Base-by-base conservation (phyloP, 2,888 invertebrate species). In the Camponotus fellah region DNA sequence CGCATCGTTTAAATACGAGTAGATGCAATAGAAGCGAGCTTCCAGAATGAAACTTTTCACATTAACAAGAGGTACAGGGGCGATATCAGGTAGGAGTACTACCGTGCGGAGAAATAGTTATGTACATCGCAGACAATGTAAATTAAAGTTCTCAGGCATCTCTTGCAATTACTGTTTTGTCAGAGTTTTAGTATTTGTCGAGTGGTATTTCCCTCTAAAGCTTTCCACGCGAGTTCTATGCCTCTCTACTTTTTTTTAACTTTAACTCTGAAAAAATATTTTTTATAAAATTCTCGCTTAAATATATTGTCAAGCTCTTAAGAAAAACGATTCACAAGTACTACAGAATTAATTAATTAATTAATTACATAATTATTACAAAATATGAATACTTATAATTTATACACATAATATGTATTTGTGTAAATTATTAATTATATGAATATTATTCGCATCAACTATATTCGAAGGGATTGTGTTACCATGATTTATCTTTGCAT, bases 1-100 rank as follows among this genome's bases (percentile, higher is more conserved):
- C 34, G 56, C 77, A 71, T 75, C 83, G 80, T 85, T 86, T 90
- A 91, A 91, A 91, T 91, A 88, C 80, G 40, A 64, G 77, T 65
- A 64, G 65, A 69, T 64, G 68, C 64, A 69, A 74, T 86, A 81
- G 82, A 87, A 85, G 64, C 69, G 66, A 37, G 76, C 83, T 85
- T 83, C 83, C 75, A 82, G 62, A 49, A 56, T 46, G 37, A 60
- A 91, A 91, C 83, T 91, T 91, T 91, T 88, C 83, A 65, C 86
- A 87, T 91, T 90, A 91, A 86, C 86, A 80, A 86, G 62, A 85
- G 88, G 62, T 64, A 58, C 21, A 21, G 53, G 62, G 40, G 66
- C 46, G 69, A 79, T 82, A 77, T 85, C 76, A 10, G 43, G 46
- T 17, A 2, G 5, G 12, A 14, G 62, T 66, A 49, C 71, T 71